Base-by-base conservation (phyloP, 2,113 vertebrate genomes). In the Colistium nudipinnis region DNA sequence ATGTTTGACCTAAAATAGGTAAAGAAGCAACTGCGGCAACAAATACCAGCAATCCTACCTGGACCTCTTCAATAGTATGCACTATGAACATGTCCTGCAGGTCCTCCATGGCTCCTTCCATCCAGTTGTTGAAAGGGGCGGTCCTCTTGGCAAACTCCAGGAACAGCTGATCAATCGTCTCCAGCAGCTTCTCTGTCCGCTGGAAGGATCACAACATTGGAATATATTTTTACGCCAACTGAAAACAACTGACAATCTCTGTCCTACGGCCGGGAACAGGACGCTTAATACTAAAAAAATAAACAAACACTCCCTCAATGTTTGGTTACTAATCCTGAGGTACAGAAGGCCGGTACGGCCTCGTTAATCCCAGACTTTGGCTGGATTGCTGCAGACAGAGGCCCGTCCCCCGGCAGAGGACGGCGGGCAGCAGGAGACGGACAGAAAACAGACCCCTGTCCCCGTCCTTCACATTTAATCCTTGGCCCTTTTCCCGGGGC, bases 61-160 rank as follows among this genome's bases (percentile, higher is more conserved):
- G 98, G 72, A 98, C 96, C 81, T 99, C 97, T 57, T 98, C 96
- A 38, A 94, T 93, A 62, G 94, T 97, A 28, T 99, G 98, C 45
- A 99, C 98, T 28, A 99, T 94, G 51, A 94, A 94, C 92, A 94
- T 93, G 66, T 94, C 93, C 85, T 93, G 92, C 64, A 94, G 86
- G 59, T 93, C 93, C 71, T 94, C 93, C 92, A 93, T 94, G 41
- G 93, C 93, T 74, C 92, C 92, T 53, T 94, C 93, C 93, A 94
- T 93, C 93, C 93, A 94, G 88, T 93, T 94, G 82, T 94, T 94
- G 76, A 94, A 94, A n/a, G 93, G 93, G 20, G 92, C 92, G 1
- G 90, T 91, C 67, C 93, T 89, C 77, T 94, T 94, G n/a, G 93
- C 88, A 71, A 93, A 94, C 87, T 94, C 93, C 81, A 94, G 63